A percentile compares a stretch with the other conserved stretches of the same genome.
Evolutionary conservation across 2,888 invertebrate species (phyloP).

Genomic region (Metalampra italica): DNA sequence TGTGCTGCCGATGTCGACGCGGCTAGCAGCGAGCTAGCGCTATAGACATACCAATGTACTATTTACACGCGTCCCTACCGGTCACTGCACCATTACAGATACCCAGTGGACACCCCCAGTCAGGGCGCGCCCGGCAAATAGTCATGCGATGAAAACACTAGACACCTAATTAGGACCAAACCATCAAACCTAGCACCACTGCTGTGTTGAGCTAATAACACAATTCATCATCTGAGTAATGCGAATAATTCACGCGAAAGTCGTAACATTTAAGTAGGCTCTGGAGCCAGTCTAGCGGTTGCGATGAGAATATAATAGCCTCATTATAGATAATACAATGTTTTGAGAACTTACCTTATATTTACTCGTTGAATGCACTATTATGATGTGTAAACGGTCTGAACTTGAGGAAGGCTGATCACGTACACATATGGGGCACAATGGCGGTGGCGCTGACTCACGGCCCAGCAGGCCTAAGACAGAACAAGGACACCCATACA

Average conservation of each 20-base stretch:
- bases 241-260: constrained; percentile 27
- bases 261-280: constrained; percentile 18
- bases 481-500: constrained; percentile 65
- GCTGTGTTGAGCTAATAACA: constrained; percentile 14
- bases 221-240: constrained; percentile 16
- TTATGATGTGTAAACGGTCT: neutral
- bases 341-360: neutral
- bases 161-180: constrained; percentile 33
- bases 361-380: neutral
- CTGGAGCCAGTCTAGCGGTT: constrained; percentile 15
- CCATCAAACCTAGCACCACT: constrained; percentile 26
- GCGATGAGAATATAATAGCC: no score
- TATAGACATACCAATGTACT: neutral
- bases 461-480: constrained; percentile 39
- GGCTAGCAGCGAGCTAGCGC: constrained; percentile 19
- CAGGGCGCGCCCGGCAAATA: constrained; percentile 29
- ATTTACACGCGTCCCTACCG: neutral
- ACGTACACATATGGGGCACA: constrained; percentile 44
- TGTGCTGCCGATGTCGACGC: constrained; percentile 35
- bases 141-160: constrained; percentile 22
- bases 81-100: neutral
- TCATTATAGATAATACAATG: neutral
- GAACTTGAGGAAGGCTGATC: constrained; percentile 31
- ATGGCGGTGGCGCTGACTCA: constrained; percentile 53
- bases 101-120: neutral